Percentiles rank a stretch among this genome's conserved stretches.
These are phyloP conservation scores for Scaptomyza montana DNA, from an alignment of 1,140 invertebrate genomes.

Conservation along the genomic window DNA sequence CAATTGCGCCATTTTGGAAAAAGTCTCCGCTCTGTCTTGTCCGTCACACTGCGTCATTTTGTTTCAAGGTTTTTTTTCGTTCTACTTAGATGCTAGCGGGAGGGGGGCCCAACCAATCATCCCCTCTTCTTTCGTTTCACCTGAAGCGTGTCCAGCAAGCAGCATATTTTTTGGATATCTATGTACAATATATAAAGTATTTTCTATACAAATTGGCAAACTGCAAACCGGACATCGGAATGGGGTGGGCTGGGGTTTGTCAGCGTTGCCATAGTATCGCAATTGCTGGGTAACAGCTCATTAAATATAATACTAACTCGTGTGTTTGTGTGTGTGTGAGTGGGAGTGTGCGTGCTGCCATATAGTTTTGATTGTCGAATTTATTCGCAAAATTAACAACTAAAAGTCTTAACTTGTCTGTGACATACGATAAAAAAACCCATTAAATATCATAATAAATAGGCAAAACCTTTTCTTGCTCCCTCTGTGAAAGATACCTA, in stretches of 20 bases:
- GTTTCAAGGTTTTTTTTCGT: slow-evolving; percentile 57
- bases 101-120: no score
- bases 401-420: no score
- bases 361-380: background rate
- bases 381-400: no score
- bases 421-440: no score
- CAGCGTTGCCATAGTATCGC: slow-evolving; percentile 62
- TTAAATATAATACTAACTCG: slow-evolving; percentile 42
- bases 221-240: slow-evolving; percentile 65
- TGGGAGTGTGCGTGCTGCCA: background rate
- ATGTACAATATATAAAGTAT: background rate
- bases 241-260: background rate
- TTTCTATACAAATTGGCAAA: slow-evolving; percentile 64
- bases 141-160: slow-evolving; percentile 18
- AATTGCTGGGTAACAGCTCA: slow-evolving; percentile 48
- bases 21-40: slow-evolving; percentile 41
- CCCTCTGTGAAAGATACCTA: no score
- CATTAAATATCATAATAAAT: no score
- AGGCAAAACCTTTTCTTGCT: no score
- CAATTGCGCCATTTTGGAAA: slow-evolving; percentile 68
- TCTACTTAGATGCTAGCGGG: background rate
- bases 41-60: slow-evolving; percentile 58
- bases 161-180: slow-evolving; percentile 44
- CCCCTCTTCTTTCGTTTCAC: background rate
- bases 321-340: no score